phyloP scores from a whole-genome alignment of 2,888 invertebrate genomes.

The Oasisia sp. region DNA sequence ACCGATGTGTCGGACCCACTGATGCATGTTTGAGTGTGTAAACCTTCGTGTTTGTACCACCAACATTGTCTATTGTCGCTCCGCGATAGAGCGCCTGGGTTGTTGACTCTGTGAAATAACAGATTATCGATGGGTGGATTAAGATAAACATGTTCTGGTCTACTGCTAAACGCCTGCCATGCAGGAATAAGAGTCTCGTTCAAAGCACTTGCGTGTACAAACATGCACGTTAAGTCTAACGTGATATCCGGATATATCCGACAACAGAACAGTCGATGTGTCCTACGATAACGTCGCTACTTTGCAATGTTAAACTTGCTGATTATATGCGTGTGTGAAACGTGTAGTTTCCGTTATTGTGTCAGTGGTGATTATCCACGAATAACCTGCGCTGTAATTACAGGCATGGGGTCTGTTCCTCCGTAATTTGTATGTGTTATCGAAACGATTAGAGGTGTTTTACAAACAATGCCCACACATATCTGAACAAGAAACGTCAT shows the following conservation, averaged over 20 bases:
- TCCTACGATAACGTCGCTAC: neutral
- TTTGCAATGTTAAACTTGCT: neutral
- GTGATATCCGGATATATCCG: neutral
- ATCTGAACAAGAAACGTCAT: neutral
- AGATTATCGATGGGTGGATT: neutral
- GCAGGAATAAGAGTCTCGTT: neutral
- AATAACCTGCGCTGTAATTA: neutral
- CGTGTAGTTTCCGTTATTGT: neutral
- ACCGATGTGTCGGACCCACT: neutral
- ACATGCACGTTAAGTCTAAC: neutral
- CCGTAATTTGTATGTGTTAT: neutral
- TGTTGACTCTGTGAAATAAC: neutral
- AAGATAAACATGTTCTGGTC: neutral
- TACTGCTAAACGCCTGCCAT: neutral
- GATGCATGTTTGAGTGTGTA: neutral
- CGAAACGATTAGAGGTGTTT: neutral
- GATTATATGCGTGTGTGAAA: neutral
- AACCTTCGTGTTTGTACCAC: neutral
- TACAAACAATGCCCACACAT: neutral
- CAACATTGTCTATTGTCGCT: neutral
- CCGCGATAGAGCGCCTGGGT: neutral
- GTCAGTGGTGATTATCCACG: neutral
- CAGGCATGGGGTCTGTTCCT: neutral
- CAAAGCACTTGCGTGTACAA: neutral
- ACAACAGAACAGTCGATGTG: neutral